These are phyloP conservation scores for Trematomus bernacchii DNA, from an alignment of 2,797 vertebrate species.

Conservation along the genomic window DNA sequence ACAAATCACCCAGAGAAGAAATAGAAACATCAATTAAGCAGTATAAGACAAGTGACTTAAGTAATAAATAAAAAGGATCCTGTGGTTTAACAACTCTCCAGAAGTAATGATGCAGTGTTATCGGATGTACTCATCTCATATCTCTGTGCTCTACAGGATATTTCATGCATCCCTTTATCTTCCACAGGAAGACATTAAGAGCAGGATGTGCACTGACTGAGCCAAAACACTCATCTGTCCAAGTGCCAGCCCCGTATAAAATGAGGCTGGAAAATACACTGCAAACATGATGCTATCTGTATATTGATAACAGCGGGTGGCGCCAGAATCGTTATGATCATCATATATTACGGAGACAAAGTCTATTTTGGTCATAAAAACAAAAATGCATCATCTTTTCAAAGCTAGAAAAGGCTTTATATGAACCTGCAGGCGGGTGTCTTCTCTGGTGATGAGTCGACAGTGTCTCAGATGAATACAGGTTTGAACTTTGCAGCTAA, in stretches of 20 bases:
- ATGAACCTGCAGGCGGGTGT: neutral
- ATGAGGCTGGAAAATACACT: slow-evolving; percentile 33
- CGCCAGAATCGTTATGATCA: neutral
- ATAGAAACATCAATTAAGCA: neutral
- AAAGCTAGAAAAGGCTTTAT: neutral
- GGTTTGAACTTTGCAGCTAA: slow-evolving; percentile 51
- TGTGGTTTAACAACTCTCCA: slow-evolving; percentile 26
- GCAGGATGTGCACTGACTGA: slow-evolving; percentile 66
- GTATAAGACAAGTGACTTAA: neutral
- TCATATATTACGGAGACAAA: neutral
- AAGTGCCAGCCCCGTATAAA: slow-evolving; percentile 28
- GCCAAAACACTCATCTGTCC: slow-evolving; percentile 54
- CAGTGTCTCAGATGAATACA: slow-evolving; percentile 14
- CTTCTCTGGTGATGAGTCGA: slow-evolving; percentile 7
- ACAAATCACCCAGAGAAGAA: slow-evolving; percentile 21
- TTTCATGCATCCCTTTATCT: slow-evolving; percentile 57
- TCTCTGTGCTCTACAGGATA: slow-evolving; percentile 37
- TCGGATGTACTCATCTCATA: slow-evolving; percentile 55
- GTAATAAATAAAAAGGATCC: slow-evolving; percentile 1
- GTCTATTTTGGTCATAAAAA: neutral
- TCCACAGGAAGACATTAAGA: slow-evolving; percentile 75
- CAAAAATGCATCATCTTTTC: neutral
- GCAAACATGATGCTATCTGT: slow-evolving; percentile 63
- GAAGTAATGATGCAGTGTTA: slow-evolving; percentile 45
- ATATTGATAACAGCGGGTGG: slow-evolving; percentile 28